Conservation (phyloP, 2,797 vertebrate species). For the Phrynocephalus vlangalii region DNA sequence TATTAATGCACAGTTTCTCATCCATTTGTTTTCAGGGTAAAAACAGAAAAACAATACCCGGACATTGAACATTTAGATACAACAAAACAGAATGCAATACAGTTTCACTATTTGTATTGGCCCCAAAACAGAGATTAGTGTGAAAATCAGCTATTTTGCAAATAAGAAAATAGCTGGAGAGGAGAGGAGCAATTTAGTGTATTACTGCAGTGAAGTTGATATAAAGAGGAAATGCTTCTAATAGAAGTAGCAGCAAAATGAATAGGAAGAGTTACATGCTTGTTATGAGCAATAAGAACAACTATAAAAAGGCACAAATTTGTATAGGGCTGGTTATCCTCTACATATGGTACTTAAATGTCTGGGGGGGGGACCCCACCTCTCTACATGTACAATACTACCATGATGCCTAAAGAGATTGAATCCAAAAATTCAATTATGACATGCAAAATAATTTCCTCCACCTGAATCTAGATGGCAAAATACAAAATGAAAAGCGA, state of each 20-base stretch:
- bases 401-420: not conserved
- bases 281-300: not conserved
- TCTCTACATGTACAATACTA: not conserved
- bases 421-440: not conserved
- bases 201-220: not conserved
- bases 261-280: slow-evolving; percentile 37
- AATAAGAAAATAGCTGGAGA: not conserved
- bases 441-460: not conserved
- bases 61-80: not conserved
- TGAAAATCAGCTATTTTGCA: not conserved
- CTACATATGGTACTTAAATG: not conserved
- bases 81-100: not conserved
- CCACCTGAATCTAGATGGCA: not conserved
- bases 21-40: not conserved
- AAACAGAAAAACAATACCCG: not conserved
- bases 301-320: not conserved
- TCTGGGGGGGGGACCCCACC: not conserved
- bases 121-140: slow-evolving; percentile 57
- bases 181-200: too few relatives aligned
- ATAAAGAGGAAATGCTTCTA: rapidly evolving
- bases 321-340: not conserved
- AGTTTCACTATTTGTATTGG: slow-evolving; percentile 12
- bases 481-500: not conserved
- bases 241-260: not conserved
- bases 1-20: slow-evolving; percentile 4